A percentile compares a stretch with the other conserved stretches of the same genome.
These are phyloP conservation scores for Leptothorax acervorum DNA, from an alignment of 2,888 invertebrate species.

Conservation along the genomic window DNA sequence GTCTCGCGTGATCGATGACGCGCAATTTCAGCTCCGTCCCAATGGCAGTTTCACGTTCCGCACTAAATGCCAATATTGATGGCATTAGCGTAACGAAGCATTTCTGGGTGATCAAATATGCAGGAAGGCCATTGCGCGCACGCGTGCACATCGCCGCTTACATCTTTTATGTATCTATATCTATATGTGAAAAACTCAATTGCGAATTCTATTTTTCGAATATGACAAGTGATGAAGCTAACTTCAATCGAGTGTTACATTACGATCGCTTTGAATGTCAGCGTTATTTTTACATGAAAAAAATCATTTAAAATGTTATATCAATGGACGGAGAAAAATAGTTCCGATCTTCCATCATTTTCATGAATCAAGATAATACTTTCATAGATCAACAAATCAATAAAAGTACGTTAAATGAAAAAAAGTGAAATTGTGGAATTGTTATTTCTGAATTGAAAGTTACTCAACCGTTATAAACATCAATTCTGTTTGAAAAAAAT, in stretches of 20 bases:
- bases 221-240: not conserved
- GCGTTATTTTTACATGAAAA: not conserved
- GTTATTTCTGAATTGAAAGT: not conserved
- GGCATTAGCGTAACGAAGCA: conserved; percentile 51
- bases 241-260: not conserved
- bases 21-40: conserved; percentile 21
- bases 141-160: not conserved
- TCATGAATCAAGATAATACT: not conserved
- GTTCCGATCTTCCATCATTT: not conserved
- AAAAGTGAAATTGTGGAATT: not conserved
- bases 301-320: not conserved
- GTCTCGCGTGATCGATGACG: conserved; percentile 19
- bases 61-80: conserved; percentile 48
- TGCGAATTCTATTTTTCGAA: conserved; percentile 21
- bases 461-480: not conserved
- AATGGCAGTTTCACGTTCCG: conserved; percentile 33
- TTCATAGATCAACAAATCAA: not conserved
- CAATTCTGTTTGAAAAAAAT: not conserved
- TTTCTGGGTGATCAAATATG: conserved; percentile 47
- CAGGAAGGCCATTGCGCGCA: conserved; percentile 20
- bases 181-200: not conserved
- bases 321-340: not conserved
- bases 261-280: not conserved
- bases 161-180: conserved; percentile 32
- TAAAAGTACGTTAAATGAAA: not conserved